Percentiles rank a stretch among this genome's conserved stretches.
Evolutionary conservation across 2,113 vertebrate genomes (phyloP).

Genomic region (Lota lota): DNA sequence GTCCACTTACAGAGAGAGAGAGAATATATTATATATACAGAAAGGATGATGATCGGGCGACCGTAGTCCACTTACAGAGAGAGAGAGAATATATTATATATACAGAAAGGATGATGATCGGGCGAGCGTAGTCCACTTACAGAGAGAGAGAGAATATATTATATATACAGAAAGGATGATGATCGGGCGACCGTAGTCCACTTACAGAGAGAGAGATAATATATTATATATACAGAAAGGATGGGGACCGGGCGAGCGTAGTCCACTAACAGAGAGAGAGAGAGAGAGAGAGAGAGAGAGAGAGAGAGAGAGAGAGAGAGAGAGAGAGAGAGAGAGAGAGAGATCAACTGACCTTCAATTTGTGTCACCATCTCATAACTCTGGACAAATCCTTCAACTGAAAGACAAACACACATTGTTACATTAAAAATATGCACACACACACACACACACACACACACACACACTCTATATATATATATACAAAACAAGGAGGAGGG

Average conservation of each 20-base stretch:
- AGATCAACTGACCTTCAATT: constrained; percentile 76
- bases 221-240: too few species aligned
- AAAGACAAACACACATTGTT: background rate
- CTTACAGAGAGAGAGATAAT: constrained; percentile 11
- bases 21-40: too few species aligned
- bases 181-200: too few species aligned
- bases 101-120: constrained; percentile 83
- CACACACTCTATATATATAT: background rate
- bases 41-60: too few species aligned
- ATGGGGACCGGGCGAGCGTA: too few species aligned
- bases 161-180: too few species aligned
- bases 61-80: too few species aligned
- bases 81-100: background rate
- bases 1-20: background rate
- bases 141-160: constrained; percentile 11
- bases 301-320: constrained; percentile 6
- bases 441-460: constrained; percentile 8
- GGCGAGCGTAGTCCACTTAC: constrained; percentile 83
- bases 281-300: constrained; percentile 34
- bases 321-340: background rate
- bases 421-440: constrained; percentile 6
- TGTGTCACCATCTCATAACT: constrained; percentile 85
- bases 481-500: constrained; percentile 5
- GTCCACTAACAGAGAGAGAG: background rate
- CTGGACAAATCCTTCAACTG: constrained; percentile 81